Evolutionary conservation across 1,140 invertebrate genomes (phyloP).

Genomic region (Gryon sp.): DNA sequence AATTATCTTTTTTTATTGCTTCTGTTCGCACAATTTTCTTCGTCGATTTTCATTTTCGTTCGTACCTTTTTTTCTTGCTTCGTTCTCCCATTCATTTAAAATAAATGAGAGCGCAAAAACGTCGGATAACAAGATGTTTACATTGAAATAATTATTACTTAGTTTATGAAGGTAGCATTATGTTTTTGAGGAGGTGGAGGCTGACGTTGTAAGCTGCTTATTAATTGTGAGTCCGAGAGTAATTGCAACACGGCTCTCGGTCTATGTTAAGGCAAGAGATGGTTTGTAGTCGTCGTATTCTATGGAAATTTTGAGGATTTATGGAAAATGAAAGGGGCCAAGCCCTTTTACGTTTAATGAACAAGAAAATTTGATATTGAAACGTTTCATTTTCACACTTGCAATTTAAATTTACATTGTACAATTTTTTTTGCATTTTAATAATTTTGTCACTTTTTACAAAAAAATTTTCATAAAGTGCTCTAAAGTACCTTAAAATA

Average conservation of each 20-base stretch:
- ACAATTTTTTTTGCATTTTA: too few species aligned
- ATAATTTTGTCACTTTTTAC: too few species aligned
- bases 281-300: conserved; percentile 38
- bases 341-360: conserved; percentile 42
- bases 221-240: conserved; percentile 64
- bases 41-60: too few species aligned
- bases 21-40: too few species aligned
- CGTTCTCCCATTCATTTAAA: conserved; percentile 1
- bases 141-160: conserved; percentile 63
- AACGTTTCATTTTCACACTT: too few species aligned
- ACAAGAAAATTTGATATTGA: conserved; percentile 49
- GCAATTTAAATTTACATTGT: too few species aligned
- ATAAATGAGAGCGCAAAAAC: conserved; percentile 25
- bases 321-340: conserved; percentile 36
- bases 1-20: too few species aligned
- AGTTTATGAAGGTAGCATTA: conserved; percentile 61
- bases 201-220: conserved; percentile 63
- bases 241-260: conserved; percentile 49
- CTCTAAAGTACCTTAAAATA: too few species aligned
- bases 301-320: conserved; percentile 57
- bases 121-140: conserved; percentile 60
- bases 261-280: conserved; percentile 52
- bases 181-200: conserved; percentile 31
- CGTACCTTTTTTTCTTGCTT: too few species aligned
- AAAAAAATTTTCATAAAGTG: too few species aligned